phyloP scores from a whole-genome alignment of 2,888 invertebrate species.

The Rhodophaea formosa region DNA sequence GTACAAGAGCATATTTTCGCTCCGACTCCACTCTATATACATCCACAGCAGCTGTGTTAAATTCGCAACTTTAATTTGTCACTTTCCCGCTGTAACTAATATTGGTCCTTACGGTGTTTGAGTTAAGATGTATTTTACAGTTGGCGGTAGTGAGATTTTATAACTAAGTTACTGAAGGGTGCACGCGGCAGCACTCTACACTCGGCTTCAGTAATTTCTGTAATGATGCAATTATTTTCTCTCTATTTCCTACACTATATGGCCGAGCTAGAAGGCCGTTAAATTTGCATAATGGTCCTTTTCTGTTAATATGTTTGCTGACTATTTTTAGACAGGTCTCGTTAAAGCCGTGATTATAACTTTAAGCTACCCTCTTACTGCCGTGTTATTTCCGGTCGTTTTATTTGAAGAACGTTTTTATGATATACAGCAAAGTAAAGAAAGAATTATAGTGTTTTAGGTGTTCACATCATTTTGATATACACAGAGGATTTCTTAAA shows the following conservation, averaged over 20 bases:
- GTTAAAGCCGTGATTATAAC: neutral
- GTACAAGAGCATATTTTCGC: conserved; percentile 22
- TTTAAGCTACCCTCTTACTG: too few species aligned
- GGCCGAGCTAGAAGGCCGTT: conserved; percentile 47
- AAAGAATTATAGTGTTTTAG: too few species aligned
- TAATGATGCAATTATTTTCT: conserved; percentile 65
- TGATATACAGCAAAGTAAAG: too few species aligned
- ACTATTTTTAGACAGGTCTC: conserved; percentile 27
- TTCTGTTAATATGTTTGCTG: conserved; percentile 30
- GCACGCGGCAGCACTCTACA: conserved; percentile 35
- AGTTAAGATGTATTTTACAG: conserved; percentile 33
- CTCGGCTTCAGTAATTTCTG: conserved; percentile 51
- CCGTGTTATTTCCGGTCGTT: too few species aligned
- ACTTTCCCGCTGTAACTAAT: conserved; percentile 28
- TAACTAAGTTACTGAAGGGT: conserved; percentile 52
- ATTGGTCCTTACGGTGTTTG: conserved; percentile 35
- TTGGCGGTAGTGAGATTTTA: conserved; percentile 32
- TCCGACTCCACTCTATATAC: conserved; percentile 38
- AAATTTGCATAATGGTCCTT: conserved; percentile 52
- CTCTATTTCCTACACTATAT: conserved; percentile 49
- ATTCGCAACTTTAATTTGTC: conserved; percentile 48
- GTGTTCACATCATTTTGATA: too few species aligned
- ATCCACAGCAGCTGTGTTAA: conserved; percentile 42
- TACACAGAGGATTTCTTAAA: too few species aligned
- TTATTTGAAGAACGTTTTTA: too few species aligned